phyloP scores from a whole-genome alignment of 35 echinoderm and acorn worm genomes.

The Hemicentrotus pulcherrimus region DNA sequence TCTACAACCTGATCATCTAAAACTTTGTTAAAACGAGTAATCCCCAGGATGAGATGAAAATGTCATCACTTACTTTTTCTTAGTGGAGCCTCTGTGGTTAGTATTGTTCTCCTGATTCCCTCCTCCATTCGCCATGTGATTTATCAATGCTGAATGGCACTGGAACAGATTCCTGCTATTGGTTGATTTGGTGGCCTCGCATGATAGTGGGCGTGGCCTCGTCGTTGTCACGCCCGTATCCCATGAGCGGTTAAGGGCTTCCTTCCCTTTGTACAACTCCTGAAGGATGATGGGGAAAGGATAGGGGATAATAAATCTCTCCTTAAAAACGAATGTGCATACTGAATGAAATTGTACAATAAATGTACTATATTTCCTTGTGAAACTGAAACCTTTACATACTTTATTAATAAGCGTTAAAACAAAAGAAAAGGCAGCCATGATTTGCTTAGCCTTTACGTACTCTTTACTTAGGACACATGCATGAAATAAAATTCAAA shows the following conservation, averaged over 20 bases:
- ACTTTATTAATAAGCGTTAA: no score
- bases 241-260: slow-evolving; percentile 34
- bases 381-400: no score
- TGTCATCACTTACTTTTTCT: slow-evolving; percentile 56
- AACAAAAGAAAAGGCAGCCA: no score
- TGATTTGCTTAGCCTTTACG: no score
- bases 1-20: no score
- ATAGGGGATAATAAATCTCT: not conserved
- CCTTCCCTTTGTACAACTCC: slow-evolving; percentile 46
- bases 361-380: no score
- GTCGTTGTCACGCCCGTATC: not conserved
- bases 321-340: not conserved
- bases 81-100: slow-evolving; percentile 53
- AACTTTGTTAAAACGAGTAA: no score
- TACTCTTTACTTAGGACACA: no score
- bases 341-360: no score
- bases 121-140: slow-evolving; percentile 33
- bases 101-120: not conserved
- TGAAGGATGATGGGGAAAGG: not conserved
- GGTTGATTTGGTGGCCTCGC: not conserved
- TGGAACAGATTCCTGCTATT: slow-evolving; percentile 36
- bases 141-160: not conserved
- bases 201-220: not conserved
- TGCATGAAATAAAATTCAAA: not conserved
- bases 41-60: not conserved